Base-by-base conservation (phyloP, 2,888 invertebrate species). In the Mythimna lalbum region DNA sequence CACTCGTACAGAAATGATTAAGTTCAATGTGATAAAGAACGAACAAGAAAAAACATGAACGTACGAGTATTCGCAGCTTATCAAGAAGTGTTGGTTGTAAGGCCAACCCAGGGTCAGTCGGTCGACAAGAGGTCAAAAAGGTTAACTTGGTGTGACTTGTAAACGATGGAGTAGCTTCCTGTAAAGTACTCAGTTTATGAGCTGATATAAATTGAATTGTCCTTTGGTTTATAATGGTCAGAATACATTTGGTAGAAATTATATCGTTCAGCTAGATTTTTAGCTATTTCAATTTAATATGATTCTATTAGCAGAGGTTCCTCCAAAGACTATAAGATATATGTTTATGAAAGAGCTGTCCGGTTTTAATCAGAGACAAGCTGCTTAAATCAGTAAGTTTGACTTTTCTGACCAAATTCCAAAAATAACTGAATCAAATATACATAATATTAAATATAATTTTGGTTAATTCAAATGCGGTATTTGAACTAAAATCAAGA, bases 61-160 rank as follows among this genome's bases (percentile, higher is more conserved):
- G 36, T n/a, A n/a, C n/a, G n/a, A n/a, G n/a, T 68, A 63, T 68
- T 53, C 21, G 31, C 57, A 17, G 62, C 78, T 81, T 81, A 79
- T 81, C 78, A 79, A 56, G 62, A 65, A 36, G 27, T 62, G 52
- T 68, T 72, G 67, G 78, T 39, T 53, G 56, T 73, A 66, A 73
- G 65, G 82, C 61, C 78, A 66, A 66, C 23, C 27, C 53, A 68
- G 64, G 73, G 78, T 66, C 59, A 81, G 56, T 79, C 63, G 63
- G 78, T 73, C 73, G 65, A 53, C 49, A 65, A 77, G 19, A 63
- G 78, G 82, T 79, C 82, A 65, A n/a, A 72, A 78, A 73, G 43
- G 81, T 72, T 81, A 67, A 79, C 72, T 81, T 81, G 52, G 63
- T 63, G 27, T 59, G 64, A 49, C 62, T 56, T 47, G n/a, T 59